Conservation (phyloP, 2,113 vertebrate species). For the Sinocyclocheilus rhinocerous region DNA sequence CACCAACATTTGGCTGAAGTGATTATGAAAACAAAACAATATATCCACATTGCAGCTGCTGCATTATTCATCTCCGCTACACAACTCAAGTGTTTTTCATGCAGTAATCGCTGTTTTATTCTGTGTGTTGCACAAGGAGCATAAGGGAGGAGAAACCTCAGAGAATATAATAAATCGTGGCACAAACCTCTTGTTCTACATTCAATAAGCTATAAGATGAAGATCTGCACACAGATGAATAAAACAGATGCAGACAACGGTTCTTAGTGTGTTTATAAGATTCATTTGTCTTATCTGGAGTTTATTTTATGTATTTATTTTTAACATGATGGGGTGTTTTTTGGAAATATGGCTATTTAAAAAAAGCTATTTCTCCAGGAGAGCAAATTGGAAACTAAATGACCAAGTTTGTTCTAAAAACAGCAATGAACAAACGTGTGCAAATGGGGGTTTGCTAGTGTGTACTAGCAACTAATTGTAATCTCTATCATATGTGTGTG, state of each 20-base stretch:
- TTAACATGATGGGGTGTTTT: not conserved
- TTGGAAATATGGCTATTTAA: not conserved
- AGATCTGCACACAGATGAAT: not conserved
- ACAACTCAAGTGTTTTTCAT: not conserved
- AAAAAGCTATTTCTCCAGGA: not conserved
- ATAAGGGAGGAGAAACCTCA: not conserved
- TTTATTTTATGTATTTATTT: no score
- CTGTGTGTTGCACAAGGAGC: not conserved
- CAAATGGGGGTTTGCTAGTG: not conserved
- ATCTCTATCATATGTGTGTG: not conserved
- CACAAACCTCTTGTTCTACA: not conserved
- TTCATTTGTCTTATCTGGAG: not conserved
- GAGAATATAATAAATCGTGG: not conserved
- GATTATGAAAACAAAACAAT: not conserved
- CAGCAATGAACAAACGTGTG: not conserved
- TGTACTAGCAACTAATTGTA: not conserved
- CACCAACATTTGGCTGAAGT: not conserved
- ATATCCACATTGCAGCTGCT: not conserved
- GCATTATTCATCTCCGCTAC: conserved; percentile 3
- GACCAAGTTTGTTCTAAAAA: not conserved
- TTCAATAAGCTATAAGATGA: not conserved
- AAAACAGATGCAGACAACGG: not conserved
- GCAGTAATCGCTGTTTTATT: not conserved
- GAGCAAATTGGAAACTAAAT: not conserved
- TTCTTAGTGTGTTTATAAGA: not conserved